Evolutionary conservation across 1,140 invertebrate genomes (phyloP), one percentile per base, ranked within the genome.

Genomic region (Drosophila willistoni): DNA sequence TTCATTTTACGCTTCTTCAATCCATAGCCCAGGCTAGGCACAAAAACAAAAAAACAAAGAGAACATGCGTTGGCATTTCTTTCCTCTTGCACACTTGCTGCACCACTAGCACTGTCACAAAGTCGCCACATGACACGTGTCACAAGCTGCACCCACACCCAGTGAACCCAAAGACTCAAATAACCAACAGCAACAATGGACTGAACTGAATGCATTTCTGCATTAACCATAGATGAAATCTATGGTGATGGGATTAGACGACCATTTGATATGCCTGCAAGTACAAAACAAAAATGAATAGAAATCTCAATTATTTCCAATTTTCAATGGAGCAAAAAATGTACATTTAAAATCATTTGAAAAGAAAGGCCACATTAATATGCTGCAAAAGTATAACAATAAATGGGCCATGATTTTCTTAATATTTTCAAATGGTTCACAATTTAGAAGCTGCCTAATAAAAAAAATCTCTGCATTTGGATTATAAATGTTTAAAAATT

Each of bases 111-210:
- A 65, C 34, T 77, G 77, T 72, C 76, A 86, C 79, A 86, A 79
- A 72, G 87, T 29, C 74, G 77, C 76, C 76, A 86, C 83, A 86
- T 83, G 83, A 86, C 83, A 86, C 69, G 76, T 87, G 83, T 83
- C 83, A 86, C 68, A 67, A 66, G 73, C 61, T 51, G 59, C 70
- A 62, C 68, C 77, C 65, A 73, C 70, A 65, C 55, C 9, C 41
- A 65, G 19, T 29, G 17, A 51, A 12, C 14, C 44, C 14, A 51
- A 14, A 19, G 7, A 22, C 44, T 47, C 14, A 22, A 51, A 6
- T 1, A 22, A 12, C 17, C 44, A 22, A 51, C 44, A 51, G 22
- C 44, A 51, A 51, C 44, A 51, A 51, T 51, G 17, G 17, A 51
- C 19, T 7, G 44, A 51, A 51, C 44, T 7, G 3, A 51, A 51